Conservation (phyloP, 2,888 invertebrate genomes). For the Aquatica leii region DNA sequence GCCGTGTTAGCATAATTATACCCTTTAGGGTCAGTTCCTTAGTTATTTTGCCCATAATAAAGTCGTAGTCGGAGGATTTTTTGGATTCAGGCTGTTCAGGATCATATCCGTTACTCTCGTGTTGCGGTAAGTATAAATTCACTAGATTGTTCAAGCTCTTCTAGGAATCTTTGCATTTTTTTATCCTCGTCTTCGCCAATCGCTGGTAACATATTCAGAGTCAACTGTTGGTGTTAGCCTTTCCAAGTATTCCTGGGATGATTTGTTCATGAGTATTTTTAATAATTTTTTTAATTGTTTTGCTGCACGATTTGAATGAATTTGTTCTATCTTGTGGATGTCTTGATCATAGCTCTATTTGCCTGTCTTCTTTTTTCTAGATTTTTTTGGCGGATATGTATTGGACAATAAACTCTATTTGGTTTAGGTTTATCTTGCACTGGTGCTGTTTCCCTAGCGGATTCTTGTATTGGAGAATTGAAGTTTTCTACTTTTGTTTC, state of each 20-base stretch:
- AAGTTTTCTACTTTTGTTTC: no score
- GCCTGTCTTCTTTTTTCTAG: no score
- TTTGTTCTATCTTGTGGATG: slow-evolving; percentile 13
- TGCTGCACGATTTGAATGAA: slow-evolving; percentile 9
- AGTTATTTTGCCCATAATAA: slow-evolving; percentile 14
- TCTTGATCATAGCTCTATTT: slow-evolving; percentile 10
- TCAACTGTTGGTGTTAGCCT: slow-evolving; percentile 16
- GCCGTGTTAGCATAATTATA: slow-evolving; percentile 17
- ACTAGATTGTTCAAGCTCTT: slow-evolving; percentile 11
- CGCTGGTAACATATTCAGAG: slow-evolving; percentile 9
- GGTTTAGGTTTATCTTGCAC: no score
- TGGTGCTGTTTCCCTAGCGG: no score
- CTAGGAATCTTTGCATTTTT: slow-evolving; percentile 6
- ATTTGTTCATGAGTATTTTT: slow-evolving; percentile 13
- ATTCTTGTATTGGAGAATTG: no score
- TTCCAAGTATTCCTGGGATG: slow-evolving; percentile 16
- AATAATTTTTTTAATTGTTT: slow-evolving; percentile 17
- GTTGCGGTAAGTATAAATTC: slow-evolving; percentile 13
- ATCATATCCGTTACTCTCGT: slow-evolving; percentile 12
- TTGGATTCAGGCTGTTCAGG: slow-evolving; percentile 8
- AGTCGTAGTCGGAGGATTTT: slow-evolving; percentile 12
- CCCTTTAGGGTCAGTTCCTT: slow-evolving; percentile 14
- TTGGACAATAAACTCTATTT: no score
- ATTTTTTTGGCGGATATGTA: no score
- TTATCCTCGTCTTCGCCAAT: background rate